Percentiles rank a stretch among this genome's conserved stretches.
Conservation (phyloP, 2,113 vertebrate species). For the Pachypanchax playfairii region DNA sequence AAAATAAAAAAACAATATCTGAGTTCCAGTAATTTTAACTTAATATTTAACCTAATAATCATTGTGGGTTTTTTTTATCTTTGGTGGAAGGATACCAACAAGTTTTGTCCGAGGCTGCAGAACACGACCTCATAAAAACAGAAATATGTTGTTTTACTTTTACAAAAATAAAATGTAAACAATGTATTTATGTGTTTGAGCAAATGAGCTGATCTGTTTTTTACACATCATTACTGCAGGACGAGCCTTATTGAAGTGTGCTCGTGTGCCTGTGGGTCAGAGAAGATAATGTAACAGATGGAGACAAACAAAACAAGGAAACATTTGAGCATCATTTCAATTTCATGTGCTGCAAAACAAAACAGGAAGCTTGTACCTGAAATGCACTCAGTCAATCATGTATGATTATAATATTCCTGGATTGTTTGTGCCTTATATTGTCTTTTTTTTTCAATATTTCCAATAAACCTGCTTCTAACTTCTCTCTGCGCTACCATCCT, state of each 20-base stretch:
- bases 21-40: too few species aligned
- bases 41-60: too few species aligned
- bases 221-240: constrained; percentile 1
- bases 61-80: too few species aligned
- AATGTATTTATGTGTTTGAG: neutral
- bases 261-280: constrained; percentile 42
- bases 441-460: neutral
- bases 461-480: neutral
- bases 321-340: constrained; percentile 61
- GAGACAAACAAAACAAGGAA: constrained; percentile 72
- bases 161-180: neutral
- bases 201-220: constrained; percentile 13
- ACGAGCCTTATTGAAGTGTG: constrained; percentile 37
- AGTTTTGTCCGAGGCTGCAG: too few species aligned
- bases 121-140: neutral
- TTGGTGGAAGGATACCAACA: too few species aligned
- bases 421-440: neutral
- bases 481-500: neutral
- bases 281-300: constrained; percentile 63
- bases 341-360: constrained; percentile 44
- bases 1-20: too few species aligned
- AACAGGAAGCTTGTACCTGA: constrained; percentile 67
- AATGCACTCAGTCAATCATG: constrained; percentile 26
- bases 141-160: neutral
- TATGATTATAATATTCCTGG: neutral